Base-by-base conservation (phyloP, 2,888 invertebrate species). In the Lochmaea crataegi region DNA sequence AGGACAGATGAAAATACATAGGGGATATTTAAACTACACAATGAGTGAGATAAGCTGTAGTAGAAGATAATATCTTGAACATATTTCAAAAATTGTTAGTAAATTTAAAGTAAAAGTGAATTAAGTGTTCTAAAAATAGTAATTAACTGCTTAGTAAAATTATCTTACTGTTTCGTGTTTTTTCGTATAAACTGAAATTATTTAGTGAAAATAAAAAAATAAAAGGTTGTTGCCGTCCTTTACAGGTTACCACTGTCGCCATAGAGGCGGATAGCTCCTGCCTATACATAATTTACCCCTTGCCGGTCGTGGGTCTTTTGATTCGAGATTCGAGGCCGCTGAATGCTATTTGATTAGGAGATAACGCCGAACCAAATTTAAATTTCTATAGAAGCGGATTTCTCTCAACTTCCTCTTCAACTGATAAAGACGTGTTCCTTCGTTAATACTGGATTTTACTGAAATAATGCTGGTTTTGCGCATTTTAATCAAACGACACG, bases 241-340 rank as follows among this genome's bases (percentile, higher is more conserved):
- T 11, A 16, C 18, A 7, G 53, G 18, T 53, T 53, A 53, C 53
- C 53, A 53, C 16, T 53, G 53, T 53, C 53, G 18, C 18, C 16
- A 3, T 16, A 53, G 10, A 9, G 42, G 57, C 67, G 58, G 45
- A 42, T 22, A 45, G 45, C 70, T 70, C 70, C 64, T 70, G 70
- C 73, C 79, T 79, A 78, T 80, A 79, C 79, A 81, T 80, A 80
- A 81, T 81, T 80, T 79, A 79, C 79, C 80, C 80, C 80, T 81
- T 81, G 77, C 80, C 80, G 77, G 77, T 80, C 79, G 78, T 76
- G 75, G 74, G 72, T 57, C 77, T 77, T 78, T 76, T 78, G 78
- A 79, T 77, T 80, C 77, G 76, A 73, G 78, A 80, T 78, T 80
- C 78, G 77, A 74, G 76, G 76, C 77, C 78, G 78, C 78, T 77